These are phyloP conservation scores for Strigamia maritima DNA, from an alignment of 2,888 invertebrate genomes.

Conservation along the genomic window DNA sequence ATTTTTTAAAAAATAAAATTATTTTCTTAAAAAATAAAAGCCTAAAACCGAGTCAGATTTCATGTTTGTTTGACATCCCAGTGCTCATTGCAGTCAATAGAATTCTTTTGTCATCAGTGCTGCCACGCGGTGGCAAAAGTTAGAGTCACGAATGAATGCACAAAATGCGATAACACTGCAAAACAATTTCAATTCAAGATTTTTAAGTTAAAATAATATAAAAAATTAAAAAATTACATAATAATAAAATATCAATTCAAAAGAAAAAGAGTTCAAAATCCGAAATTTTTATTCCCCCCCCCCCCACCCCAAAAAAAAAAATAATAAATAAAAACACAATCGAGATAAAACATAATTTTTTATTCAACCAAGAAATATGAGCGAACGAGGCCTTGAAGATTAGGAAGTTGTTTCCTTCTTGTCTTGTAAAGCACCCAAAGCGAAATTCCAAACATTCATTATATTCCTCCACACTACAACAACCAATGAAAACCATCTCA, in stretches of 20 bases:
- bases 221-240: background rate
- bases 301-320: no score
- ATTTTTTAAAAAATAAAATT: background rate
- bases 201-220: background rate
- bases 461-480: slow-evolving; percentile 20
- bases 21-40: no score
- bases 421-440: slow-evolving; percentile 21
- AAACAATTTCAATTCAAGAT: no score
- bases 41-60: background rate
- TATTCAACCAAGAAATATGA: background rate
- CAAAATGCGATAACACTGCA: background rate
- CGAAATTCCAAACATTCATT: slow-evolving; percentile 37
- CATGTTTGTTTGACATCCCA: background rate
- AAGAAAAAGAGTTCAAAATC: background rate
- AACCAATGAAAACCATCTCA: background rate
- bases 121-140: background rate
- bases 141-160: background rate
- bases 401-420: slow-evolving; percentile 34
- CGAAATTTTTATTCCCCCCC: background rate
- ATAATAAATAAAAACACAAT: background rate
- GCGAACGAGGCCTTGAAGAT: slow-evolving; percentile 18
- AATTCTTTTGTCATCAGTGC: background rate
- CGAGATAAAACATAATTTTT: background rate
- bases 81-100: background rate
- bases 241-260: background rate